Conservation (phyloP, 2,888 invertebrate species). For the Ptychoptera albimana region DNA sequence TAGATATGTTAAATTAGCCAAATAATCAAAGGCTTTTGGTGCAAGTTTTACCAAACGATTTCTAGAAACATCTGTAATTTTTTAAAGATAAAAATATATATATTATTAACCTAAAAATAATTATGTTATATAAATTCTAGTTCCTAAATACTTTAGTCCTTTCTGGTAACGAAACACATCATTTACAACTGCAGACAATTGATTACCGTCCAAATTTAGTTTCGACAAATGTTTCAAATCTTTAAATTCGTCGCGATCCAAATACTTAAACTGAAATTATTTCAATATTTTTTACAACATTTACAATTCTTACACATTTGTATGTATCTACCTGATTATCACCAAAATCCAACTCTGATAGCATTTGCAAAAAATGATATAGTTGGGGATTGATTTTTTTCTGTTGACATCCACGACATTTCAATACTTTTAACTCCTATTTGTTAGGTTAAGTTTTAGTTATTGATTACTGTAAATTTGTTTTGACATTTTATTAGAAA, state of each 20-base stretch:
- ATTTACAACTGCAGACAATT: slow-evolving; percentile 57
- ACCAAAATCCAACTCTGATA: slow-evolving; percentile 59
- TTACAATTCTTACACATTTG: no score
- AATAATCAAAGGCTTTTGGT: slow-evolving; percentile 54
- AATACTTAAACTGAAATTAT: slow-evolving; percentile 42
- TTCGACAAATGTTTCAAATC: slow-evolving; percentile 47
- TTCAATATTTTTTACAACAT: no score
- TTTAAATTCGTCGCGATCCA: slow-evolving; percentile 54
- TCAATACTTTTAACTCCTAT: slow-evolving; percentile 53
- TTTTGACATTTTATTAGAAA: slow-evolving; percentile 5
- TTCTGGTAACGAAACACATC: slow-evolving; percentile 41
- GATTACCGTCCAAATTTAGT: slow-evolving; percentile 58
- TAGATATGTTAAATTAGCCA: slow-evolving; percentile 48
- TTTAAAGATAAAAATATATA: slow-evolving; percentile 5
- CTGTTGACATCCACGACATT: slow-evolving; percentile 55
- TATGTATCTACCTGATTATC: slow-evolving; percentile 39
- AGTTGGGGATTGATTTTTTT: slow-evolving; percentile 62
- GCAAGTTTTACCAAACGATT: slow-evolving; percentile 62
- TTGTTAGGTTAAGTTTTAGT: slow-evolving; percentile 19
- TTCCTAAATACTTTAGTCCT: slow-evolving; percentile 28
- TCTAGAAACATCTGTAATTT: slow-evolving; percentile 38
- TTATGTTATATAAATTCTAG: slow-evolving; percentile 7
- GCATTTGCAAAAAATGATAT: slow-evolving; percentile 55
- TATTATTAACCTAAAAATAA: slow-evolving; percentile 3
- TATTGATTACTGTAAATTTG: no score